phyloP scores from a whole-genome alignment of 2,113 vertebrate genomes.

The Genyomyrus donnyi region DNA sequence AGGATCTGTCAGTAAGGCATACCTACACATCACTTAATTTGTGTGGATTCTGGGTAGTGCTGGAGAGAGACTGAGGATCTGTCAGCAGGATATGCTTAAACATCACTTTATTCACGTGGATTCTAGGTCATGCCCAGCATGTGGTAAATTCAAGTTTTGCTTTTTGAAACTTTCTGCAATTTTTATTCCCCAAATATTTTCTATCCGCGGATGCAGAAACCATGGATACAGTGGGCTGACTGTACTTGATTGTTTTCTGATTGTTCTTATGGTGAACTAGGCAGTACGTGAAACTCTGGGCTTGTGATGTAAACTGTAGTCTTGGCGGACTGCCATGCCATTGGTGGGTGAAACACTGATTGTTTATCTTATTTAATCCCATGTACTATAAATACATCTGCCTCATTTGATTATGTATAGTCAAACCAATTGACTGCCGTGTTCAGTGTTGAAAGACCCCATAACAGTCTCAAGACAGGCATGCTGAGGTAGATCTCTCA shows the following conservation, averaged over 20 bases:
- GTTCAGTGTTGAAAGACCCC: background rate
- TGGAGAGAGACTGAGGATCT: background rate
- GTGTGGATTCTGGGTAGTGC: no score
- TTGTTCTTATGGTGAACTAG: background rate
- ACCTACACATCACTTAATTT: no score
- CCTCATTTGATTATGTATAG: background rate
- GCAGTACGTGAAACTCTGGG: background rate
- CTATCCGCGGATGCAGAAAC: background rate
- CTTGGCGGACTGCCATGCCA: background rate
- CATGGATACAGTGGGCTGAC: background rate
- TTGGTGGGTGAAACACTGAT: background rate
- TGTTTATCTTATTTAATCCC: background rate
- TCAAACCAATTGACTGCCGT: background rate
- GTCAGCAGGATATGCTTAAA: background rate
- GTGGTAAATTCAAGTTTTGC: background rate
- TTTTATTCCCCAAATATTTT: background rate
- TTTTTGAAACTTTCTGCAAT: background rate
- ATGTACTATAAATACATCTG: background rate
- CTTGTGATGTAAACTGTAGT: background rate
- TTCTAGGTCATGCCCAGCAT: background rate
- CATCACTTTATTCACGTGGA: background rate
- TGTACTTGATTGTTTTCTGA: background rate
- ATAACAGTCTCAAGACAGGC: background rate
- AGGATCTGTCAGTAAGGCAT: no score
- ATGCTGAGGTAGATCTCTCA: background rate